phyloP scores from a whole-genome alignment of 2,797 vertebrate genomes.

The Mionectes olivaceus region DNA sequence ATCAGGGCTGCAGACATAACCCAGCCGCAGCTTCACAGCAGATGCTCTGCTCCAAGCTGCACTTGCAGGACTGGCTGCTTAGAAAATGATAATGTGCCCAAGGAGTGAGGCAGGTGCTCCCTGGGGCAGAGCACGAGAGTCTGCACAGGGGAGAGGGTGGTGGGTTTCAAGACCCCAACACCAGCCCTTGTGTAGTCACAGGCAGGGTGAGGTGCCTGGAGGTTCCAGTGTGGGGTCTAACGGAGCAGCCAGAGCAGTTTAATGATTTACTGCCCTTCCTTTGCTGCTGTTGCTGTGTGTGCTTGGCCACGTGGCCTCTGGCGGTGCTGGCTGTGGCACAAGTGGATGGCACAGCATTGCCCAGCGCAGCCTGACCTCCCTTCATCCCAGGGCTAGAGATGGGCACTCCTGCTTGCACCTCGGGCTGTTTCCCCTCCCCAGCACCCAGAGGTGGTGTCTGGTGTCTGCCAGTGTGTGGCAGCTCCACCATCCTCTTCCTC shows the following conservation, averaged over 20 bases:
- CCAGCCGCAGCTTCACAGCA: neutral
- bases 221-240: neutral
- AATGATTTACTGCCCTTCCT: neutral
- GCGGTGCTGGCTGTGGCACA: neutral
- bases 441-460: neutral
- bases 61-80: neutral
- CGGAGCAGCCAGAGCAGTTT: neutral
- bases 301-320: accelerated
- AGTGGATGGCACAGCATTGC: accelerated
- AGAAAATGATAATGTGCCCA: neutral
- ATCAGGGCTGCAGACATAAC: neutral
- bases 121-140: neutral
- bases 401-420: accelerated
- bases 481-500: accelerated
- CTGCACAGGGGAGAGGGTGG: accelerated
- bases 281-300: accelerated
- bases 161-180: neutral
- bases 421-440: accelerated
- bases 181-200: neutral
- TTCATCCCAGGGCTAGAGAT: accelerated
- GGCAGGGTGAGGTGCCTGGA: neutral
- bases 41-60: neutral
- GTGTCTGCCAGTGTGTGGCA: accelerated
- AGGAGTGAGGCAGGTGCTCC: neutral
- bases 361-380: neutral